Evolutionary conservation across 2,113 vertebrate species (phyloP).

Genomic region (Triplophysa dalaica): DNA sequence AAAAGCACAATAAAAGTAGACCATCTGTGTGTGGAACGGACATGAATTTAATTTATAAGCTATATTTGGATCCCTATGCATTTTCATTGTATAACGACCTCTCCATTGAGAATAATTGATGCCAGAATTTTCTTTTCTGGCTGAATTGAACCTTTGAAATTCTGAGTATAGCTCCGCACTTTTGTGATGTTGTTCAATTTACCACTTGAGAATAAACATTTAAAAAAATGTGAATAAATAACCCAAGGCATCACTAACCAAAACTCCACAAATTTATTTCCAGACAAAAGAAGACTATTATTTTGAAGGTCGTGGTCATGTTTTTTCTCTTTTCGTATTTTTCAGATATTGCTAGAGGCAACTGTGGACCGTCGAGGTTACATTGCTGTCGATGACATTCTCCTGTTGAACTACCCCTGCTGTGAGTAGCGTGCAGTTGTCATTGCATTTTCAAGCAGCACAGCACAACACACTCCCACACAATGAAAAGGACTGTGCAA

Average conservation of each 20-base stretch:
- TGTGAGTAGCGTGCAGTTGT: constrained; percentile 79
- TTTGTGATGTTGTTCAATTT: not conserved
- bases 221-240: not conserved
- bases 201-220: not conserved
- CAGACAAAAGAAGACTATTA: not conserved
- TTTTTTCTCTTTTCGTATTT: constrained; percentile 19
- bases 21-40: too few relatives aligned
- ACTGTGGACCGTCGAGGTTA: constrained; percentile 86
- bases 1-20: too few relatives aligned
- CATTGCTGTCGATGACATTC: constrained; percentile 92
- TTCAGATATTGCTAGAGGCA: constrained; percentile 92
- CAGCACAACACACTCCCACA: too few relatives aligned
- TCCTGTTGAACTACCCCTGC: constrained; percentile 94
- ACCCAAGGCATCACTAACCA: not conserved
- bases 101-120: too few relatives aligned
- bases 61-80: too few relatives aligned
- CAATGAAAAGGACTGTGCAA: not conserved
- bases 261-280: not conserved
- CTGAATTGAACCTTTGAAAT: too few relatives aligned
- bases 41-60: too few relatives aligned
- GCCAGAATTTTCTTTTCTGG: too few relatives aligned
- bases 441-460: too few relatives aligned
- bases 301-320: not conserved
- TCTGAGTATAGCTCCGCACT: not conserved
- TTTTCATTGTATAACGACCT: too few relatives aligned